Percentiles rank a stretch among this genome's conserved stretches.
Conservation (phyloP, 1,140 invertebrate species). For the Drosophila melanogaster region Release_6_plus_ISO1_MT NT_033779.5:6886501-6887000, state of each 20-base stretch:
- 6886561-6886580: constrained; percentile 8
- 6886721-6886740: constrained; percentile 14
- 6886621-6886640: constrained; percentile 84
- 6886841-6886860: constrained; percentile 45
- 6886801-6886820: constrained; percentile 30
- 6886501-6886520: constrained; percentile 78
- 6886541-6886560: constrained; percentile 21
- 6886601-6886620: constrained; percentile 52
- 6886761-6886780: constrained; percentile 58
- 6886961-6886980: neutral
- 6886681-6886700: constrained; percentile 56
- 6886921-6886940: neutral
- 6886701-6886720: constrained; percentile 9
- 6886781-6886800: constrained; percentile 19
- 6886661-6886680: constrained; percentile 41
- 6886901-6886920: neutral
- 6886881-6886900: constrained; percentile 26
- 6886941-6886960: neutral
- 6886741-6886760: constrained; percentile 72
- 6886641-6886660: constrained; percentile 81
- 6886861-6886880: constrained; percentile 53
- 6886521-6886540: constrained; percentile 34
- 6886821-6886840: constrained; percentile 29
- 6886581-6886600: constrained; percentile 26
- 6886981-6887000: neutral